Percentiles rank a stretch among this genome's conserved stretches.
These are phyloP conservation scores for Hedya salicella DNA, from an alignment of 2,888 invertebrate species.

Conservation along the genomic window DNA sequence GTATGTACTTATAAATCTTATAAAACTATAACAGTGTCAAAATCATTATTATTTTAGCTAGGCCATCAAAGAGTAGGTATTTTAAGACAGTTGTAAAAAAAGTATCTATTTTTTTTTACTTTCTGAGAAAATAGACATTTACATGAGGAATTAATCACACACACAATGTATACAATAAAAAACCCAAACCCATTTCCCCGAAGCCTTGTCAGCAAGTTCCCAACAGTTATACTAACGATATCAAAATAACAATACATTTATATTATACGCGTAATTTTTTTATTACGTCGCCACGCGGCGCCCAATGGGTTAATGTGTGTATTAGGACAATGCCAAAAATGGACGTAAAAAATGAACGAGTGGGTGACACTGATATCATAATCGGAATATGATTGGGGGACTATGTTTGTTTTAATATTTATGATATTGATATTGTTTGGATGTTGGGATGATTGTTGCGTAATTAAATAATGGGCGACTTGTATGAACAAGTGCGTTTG, in stretches of 20 bases:
- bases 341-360: conserved; percentile 69
- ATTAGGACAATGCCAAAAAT: conserved; percentile 72
- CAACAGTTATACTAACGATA: conserved; percentile 42
- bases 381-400: conserved; percentile 82
- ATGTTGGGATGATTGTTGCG: conserved; percentile 5
- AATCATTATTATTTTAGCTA: too few species aligned
- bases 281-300: conserved; percentile 78
- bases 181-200: conserved; percentile 41
- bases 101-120: too few species aligned
- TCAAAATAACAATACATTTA: conserved; percentile 63
- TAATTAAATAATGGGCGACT: conserved; percentile 8
- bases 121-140: too few species aligned
- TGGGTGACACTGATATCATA: conserved; percentile 82
- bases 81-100: too few species aligned
- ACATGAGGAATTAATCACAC: background rate
- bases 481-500: background rate
- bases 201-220: conserved; percentile 30
- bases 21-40: too few species aligned
- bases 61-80: too few species aligned
- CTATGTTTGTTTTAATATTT: conserved; percentile 69
- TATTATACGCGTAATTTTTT: conserved; percentile 76
- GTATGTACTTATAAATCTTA: too few species aligned
- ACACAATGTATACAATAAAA: conserved; percentile 52
- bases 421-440: conserved; percentile 61
- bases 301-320: conserved; percentile 83